A percentile compares a stretch with the other conserved stretches of the same genome.
Conservation (phyloP, 2,888 invertebrate species). For the Helobdella robusta region DNA sequence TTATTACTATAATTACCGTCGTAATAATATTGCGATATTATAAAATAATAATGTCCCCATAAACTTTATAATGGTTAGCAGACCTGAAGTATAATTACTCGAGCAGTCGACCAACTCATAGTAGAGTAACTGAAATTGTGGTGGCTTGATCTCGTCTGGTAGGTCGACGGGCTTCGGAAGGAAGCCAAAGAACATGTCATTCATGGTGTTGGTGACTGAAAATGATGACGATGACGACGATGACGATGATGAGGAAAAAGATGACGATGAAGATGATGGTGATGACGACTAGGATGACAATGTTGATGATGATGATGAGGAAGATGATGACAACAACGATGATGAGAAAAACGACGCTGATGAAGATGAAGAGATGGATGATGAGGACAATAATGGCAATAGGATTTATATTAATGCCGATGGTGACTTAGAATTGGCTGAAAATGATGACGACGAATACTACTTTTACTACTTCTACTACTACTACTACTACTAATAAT, state of each 20-base stretch:
- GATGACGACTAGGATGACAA: constrained; percentile 1
- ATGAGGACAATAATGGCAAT: too few species aligned
- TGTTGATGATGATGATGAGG: constrained; percentile 9
- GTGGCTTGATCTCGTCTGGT: constrained; percentile 30
- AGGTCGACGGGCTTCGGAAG: constrained; percentile 30
- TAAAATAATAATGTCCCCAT: neutral
- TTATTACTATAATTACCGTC: neutral
- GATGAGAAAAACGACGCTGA: neutral
- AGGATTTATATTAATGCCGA: too few species aligned
- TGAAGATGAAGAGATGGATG: neutral
- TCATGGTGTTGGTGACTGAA: constrained; percentile 36
- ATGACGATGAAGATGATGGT: neutral
- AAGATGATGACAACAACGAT: neutral
- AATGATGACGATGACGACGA: neutral
- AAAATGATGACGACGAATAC: too few species aligned
- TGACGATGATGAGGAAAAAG: neutral
- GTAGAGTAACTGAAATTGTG: constrained; percentile 33
- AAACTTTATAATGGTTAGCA: neutral
- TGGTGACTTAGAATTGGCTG: too few species aligned
- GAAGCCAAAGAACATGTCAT: constrained; percentile 34
- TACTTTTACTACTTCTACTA: too few species aligned
- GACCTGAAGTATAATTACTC: constrained; percentile 35
- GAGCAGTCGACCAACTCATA: constrained; percentile 32
- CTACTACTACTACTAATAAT: too few species aligned
- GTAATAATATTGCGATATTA: neutral